Evolutionary conservation across 2,113 vertebrate genomes (phyloP), one percentile per base, ranked within the genome.

Genomic region (Bubo scandiacus): DNA sequence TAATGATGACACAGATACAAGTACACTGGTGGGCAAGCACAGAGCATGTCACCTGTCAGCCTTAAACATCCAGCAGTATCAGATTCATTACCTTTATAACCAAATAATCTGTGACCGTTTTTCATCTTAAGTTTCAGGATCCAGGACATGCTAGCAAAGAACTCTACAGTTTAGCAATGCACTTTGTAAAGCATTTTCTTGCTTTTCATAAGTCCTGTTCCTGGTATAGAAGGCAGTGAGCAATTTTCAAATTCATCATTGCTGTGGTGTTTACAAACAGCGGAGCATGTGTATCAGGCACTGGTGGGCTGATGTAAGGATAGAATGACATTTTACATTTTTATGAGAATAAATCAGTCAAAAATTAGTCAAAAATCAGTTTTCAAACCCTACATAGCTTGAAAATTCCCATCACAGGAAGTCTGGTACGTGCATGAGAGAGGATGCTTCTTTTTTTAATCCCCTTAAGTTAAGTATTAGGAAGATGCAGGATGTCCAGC

Each of bases 201-300:
- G 27, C 18, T 40, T 27, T 61, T 26, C 23, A 1, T 36, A 42
- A 1, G 8, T 40, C 52, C 7, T 26, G n/a, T 34, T 91, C 52
- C 40, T 62, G 40, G 16, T 22, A 29, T 3, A 77, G 36, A 40
- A 88, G 36, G 45, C 34, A 80, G 36, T 2, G 6, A 86, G 10
- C 40, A 88, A 25, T 58, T 80, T 72, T 29, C 52, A 67, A 17
- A 43, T 71, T 79, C 40, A 36, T 42, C 42, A 27, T 3, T 18
- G 21, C 32, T 34, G 29, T 34, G 12, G 6, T 66, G 42, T 47
- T 71, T 45, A 36, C 6, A 10, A 62, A 85, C 51, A 59, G 23
- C 12, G 36, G 0, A 0, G 22, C 0, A 0, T 42, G 27, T 14
- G 6, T 26, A 66, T 45, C 38, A 42, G 49, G 42, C 57, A 58